These are phyloP conservation scores for Choreutis nemorana DNA, from an alignment of 2,888 invertebrate species.

Conservation along the genomic window DNA sequence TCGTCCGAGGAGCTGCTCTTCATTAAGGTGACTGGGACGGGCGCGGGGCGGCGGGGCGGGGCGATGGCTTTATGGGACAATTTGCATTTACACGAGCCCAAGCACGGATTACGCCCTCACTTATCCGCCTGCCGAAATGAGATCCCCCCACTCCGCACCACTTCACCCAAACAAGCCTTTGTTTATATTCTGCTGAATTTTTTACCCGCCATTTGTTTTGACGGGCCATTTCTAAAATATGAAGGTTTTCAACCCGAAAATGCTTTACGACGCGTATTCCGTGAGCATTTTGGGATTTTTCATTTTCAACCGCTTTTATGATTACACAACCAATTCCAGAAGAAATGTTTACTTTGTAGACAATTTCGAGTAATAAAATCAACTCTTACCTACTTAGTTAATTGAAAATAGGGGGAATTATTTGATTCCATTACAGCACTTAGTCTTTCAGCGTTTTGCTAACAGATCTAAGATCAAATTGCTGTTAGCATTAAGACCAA, in stretches of 20 bases:
- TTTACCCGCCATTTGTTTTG: slow-evolving; percentile 57
- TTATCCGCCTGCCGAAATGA: slow-evolving; percentile 60
- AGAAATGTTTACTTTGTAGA: too few species aligned
- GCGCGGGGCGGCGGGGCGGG: slow-evolving; percentile 21
- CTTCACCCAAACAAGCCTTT: slow-evolving; percentile 52
- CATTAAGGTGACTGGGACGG: slow-evolving; percentile 42
- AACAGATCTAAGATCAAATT: too few species aligned
- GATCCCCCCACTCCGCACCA: slow-evolving; percentile 33
- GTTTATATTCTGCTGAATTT: slow-evolving; percentile 57
- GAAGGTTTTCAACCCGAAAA: slow-evolving; percentile 35
- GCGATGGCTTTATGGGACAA: slow-evolving; percentile 61
- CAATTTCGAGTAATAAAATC: too few species aligned
- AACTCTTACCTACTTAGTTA: too few species aligned
- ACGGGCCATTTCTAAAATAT: slow-evolving; percentile 42
- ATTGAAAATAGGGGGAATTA: too few species aligned
- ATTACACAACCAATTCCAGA: slow-evolving; percentile 16
- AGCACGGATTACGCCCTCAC: slow-evolving; percentile 61
- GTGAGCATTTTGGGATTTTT: slow-evolving; percentile 28
- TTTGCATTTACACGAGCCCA: slow-evolving; percentile 65
- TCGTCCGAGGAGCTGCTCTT: slow-evolving; percentile 53
- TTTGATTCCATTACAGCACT: too few species aligned
- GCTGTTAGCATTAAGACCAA: too few species aligned
- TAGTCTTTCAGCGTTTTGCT: too few species aligned
- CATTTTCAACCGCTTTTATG: slow-evolving; percentile 15
- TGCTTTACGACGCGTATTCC: slow-evolving; percentile 29